These are phyloP conservation scores for Natator depressus DNA, from an alignment of 2,113 vertebrate genomes.

Conservation along the genomic window DNA sequence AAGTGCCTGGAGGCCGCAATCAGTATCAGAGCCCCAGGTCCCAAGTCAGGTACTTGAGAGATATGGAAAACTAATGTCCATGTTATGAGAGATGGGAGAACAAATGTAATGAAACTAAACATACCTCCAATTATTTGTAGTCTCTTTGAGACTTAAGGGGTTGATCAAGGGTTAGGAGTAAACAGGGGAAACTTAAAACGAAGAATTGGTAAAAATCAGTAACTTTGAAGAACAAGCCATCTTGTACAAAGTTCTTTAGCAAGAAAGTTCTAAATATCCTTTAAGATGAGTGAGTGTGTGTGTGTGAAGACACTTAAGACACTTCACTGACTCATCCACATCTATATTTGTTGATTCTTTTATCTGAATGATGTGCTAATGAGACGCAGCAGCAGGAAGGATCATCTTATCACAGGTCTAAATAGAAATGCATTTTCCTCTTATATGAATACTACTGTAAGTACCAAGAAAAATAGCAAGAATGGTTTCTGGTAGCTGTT, in stretches of 20 bases:
- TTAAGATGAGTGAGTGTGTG: background rate
- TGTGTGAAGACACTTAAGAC: background rate
- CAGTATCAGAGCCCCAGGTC: background rate
- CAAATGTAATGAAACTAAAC: background rate
- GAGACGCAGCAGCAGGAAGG: background rate
- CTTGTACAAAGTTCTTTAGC: background rate
- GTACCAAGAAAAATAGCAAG: background rate
- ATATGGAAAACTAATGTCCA: background rate
- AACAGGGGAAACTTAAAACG: background rate
- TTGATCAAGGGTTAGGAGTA: background rate
- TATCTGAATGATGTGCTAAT: background rate
- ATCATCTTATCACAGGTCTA: background rate
- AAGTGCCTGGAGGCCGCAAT: background rate
- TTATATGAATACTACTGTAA: accelerated
- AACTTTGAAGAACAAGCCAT: background rate
- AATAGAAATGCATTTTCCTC: background rate
- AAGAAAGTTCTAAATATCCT: background rate
- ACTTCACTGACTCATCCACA: background rate
- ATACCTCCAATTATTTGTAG: background rate
- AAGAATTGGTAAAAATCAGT: background rate
- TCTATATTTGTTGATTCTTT: background rate
- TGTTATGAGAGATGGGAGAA: background rate
- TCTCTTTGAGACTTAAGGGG: background rate
- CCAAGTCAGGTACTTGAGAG: background rate
- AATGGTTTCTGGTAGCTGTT: background rate